These are phyloP conservation scores for Agrotis exclamationis DNA, from an alignment of 2,888 invertebrate species.

Conservation along the genomic window DNA sequence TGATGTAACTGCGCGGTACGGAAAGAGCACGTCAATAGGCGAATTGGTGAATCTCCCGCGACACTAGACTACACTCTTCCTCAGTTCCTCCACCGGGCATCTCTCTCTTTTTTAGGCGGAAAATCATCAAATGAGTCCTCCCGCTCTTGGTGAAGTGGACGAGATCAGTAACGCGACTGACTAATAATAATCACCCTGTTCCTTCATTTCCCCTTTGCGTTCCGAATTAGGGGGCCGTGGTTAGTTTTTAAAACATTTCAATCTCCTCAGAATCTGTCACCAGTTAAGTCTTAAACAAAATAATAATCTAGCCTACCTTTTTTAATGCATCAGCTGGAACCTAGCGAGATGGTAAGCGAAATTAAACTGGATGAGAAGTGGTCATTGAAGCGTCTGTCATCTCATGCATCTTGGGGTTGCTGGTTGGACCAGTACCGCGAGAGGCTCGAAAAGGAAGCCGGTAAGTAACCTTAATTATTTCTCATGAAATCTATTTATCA, in stretches of 20 bases:
- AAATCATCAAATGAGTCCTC: no score
- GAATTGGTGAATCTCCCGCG: background rate
- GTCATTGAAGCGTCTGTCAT: slow-evolving; percentile 87
- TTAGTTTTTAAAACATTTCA: no score
- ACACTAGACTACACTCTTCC: background rate
- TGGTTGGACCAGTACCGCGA: slow-evolving; percentile 89
- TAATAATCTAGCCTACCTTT: background rate
- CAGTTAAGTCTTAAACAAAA: background rate
- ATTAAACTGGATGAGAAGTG: slow-evolving; percentile 84
- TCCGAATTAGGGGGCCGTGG: no score
- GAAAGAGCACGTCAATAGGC: background rate
- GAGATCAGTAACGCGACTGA: no score
- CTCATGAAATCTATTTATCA: background rate
- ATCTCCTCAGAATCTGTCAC: no score
- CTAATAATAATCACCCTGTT: no score
- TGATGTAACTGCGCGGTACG: background rate
- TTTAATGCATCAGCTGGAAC: slow-evolving; percentile 76
- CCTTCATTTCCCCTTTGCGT: no score
- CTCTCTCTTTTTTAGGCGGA: no score
- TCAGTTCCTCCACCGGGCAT: background rate
- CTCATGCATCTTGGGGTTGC: slow-evolving; percentile 85
- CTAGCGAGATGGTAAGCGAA: slow-evolving; percentile 83
- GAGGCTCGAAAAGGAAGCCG: slow-evolving; percentile 86
- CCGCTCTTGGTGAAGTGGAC: no score
- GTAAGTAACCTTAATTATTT: slow-evolving; percentile 59